These are phyloP conservation scores for Drosophila pandora DNA, from an alignment of 1,140 invertebrate species.

Conservation along the genomic window DNA sequence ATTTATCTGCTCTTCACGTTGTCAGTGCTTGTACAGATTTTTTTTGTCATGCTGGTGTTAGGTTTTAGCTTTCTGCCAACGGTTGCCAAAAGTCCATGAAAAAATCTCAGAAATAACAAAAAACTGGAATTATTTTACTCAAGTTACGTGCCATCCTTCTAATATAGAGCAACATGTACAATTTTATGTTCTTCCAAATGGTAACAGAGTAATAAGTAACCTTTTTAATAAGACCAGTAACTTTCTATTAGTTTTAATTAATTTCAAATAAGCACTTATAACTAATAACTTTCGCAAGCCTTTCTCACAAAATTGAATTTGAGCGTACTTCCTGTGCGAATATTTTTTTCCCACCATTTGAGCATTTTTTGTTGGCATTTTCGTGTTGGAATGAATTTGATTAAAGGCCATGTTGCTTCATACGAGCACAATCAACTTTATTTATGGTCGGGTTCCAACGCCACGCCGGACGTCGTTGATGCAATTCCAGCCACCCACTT, in stretches of 20 bases:
- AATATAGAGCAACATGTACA: too few species aligned
- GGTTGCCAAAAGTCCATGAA: slow-evolving; percentile 33
- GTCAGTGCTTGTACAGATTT: slow-evolving; percentile 41
- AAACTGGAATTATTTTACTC: slow-evolving; percentile 33
- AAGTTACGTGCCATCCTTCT: slow-evolving; percentile 16
- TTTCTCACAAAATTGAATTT: not conserved
- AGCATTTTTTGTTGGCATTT: slow-evolving; percentile 29
- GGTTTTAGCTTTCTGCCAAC: slow-evolving; percentile 26
- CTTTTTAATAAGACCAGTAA: not conserved
- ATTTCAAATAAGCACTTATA: not conserved
- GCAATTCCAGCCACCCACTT: slow-evolving; percentile 26
- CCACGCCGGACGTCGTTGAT: slow-evolving; percentile 14
- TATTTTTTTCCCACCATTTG: not conserved
- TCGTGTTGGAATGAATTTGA: slow-evolving; percentile 45
- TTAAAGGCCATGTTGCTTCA: slow-evolving; percentile 50
- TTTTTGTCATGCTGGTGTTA: slow-evolving; percentile 4
- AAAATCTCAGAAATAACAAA: slow-evolving; percentile 3
- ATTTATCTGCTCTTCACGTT: slow-evolving; percentile 49
- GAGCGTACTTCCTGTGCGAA: slow-evolving; percentile 8
- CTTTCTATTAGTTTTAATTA: not conserved
- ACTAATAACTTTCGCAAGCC: not conserved
- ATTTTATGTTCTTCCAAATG: not conserved
- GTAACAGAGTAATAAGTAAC: not conserved
- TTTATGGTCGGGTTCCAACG: slow-evolving; percentile 38
- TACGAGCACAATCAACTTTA: slow-evolving; percentile 29